These are phyloP conservation scores for Lycodopsis pacificus DNA, from an alignment of 2,797 vertebrate genomes.

Conservation along the genomic window DNA sequence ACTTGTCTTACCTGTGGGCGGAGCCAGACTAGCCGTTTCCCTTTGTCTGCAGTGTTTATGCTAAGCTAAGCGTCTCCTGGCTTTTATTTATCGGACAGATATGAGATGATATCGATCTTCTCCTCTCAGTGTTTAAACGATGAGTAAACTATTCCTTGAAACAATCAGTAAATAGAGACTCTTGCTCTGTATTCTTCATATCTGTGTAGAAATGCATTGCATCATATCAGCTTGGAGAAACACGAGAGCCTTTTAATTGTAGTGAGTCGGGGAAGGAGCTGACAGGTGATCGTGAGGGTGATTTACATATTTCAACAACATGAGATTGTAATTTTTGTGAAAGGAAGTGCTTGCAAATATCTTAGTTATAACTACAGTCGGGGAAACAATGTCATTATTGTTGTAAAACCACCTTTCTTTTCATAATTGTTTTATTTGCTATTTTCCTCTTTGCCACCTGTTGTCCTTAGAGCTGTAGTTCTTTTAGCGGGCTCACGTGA, in stretches of 20 bases:
- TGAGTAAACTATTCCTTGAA: background rate
- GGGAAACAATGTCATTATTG: background rate
- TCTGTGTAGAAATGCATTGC: background rate
- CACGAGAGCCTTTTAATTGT: background rate
- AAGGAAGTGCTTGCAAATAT: background rate
- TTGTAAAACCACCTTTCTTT: conserved; percentile 1
- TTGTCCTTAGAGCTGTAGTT: background rate
- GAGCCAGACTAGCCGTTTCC: background rate
- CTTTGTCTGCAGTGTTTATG: background rate
- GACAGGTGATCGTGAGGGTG: background rate
- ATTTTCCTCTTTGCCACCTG: background rate
- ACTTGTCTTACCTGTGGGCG: too few relatives aligned
- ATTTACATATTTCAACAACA: conserved; percentile 26
- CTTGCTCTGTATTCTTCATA: background rate
- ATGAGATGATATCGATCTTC: background rate
- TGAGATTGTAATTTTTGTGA: conserved; percentile 1
- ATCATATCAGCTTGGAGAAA: background rate
- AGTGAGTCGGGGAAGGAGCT: background rate
- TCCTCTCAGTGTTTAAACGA: background rate
- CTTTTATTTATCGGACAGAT: background rate
- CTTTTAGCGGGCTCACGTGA: conserved; percentile 7
- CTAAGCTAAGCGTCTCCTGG: background rate
- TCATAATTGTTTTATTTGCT: background rate
- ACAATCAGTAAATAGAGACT: background rate
- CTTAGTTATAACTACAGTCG: background rate